These are phyloP conservation scores for Python bivittatus DNA, from an alignment of 2,113 vertebrate species.

Conservation along the genomic window DNA sequence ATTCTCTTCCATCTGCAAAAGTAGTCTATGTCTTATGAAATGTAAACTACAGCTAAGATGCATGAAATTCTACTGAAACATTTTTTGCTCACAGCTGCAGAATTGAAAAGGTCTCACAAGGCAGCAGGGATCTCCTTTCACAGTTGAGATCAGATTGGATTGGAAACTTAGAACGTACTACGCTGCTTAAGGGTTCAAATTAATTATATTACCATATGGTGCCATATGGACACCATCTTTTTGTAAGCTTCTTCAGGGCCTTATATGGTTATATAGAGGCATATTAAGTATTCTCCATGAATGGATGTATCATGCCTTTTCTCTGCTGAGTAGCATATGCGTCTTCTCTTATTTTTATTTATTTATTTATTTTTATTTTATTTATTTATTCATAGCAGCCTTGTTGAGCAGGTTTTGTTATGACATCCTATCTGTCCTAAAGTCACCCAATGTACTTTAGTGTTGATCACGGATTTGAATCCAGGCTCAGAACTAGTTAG, in stretches of 20 bases:
- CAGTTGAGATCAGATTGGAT: not conserved
- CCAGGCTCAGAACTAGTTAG: not conserved
- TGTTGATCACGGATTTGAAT: not conserved
- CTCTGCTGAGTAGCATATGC: not conserved
- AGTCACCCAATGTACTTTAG: not conserved
- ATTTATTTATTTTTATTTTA: not conserved
- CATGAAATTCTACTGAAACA: not conserved
- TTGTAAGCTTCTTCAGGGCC: not conserved
- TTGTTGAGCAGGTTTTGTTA: not conserved
- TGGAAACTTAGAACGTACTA: not conserved
- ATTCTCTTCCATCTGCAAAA: not conserved
- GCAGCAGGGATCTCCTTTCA: not conserved
- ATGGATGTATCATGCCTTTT: not conserved
- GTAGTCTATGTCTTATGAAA: not conserved
- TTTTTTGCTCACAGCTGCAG: not conserved
- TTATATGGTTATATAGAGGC: not conserved
- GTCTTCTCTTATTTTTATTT: not conserved
- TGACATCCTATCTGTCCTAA: not conserved
- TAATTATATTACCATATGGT: not conserved
- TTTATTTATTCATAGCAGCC: not conserved
- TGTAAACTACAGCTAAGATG: not conserved
- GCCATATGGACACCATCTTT: not conserved
- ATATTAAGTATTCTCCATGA: not conserved
- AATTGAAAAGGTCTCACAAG: not conserved
- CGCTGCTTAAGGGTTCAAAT: not conserved